These are phyloP conservation scores for Myopa testacea DNA, from an alignment of 2,888 invertebrate species.

Conservation along the genomic window DNA sequence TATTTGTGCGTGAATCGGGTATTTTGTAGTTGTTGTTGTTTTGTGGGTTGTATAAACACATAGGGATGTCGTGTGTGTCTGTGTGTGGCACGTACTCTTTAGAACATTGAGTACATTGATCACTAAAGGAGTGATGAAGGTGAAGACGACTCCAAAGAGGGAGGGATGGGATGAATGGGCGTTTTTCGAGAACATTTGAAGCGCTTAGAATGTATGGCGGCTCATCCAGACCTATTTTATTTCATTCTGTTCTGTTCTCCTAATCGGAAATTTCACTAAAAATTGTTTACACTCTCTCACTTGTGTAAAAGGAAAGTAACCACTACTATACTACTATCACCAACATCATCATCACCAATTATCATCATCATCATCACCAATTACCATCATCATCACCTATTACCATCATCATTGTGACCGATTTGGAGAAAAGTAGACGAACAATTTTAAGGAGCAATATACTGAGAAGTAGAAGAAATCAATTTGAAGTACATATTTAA, in stretches of 20 bases:
- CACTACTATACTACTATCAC: conserved; percentile 25
- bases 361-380: neutral
- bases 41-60: neutral
- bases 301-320: conserved; percentile 64
- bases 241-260: conserved; percentile 68
- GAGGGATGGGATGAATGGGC: neutral
- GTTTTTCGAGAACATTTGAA: conserved; percentile 27
- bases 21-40: conserved; percentile 1
- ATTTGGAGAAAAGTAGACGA: no score
- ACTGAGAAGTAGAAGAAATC: no score
- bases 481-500: no score
- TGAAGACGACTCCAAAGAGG: neutral
- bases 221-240: conserved; percentile 58
- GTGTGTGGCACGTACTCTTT: neutral
- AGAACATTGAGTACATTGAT: neutral
- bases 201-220: conserved; percentile 23
- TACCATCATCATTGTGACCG: neutral
- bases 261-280: conserved; percentile 69
- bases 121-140: neutral
- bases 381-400: neutral
- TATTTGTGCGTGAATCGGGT: conserved; percentile 25
- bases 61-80: neutral
- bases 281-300: conserved; percentile 69
- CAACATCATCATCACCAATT: neutral
- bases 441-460: no score